Conservation (phyloP, 2,888 invertebrate species). For the Deroplatys truncata region DNA sequence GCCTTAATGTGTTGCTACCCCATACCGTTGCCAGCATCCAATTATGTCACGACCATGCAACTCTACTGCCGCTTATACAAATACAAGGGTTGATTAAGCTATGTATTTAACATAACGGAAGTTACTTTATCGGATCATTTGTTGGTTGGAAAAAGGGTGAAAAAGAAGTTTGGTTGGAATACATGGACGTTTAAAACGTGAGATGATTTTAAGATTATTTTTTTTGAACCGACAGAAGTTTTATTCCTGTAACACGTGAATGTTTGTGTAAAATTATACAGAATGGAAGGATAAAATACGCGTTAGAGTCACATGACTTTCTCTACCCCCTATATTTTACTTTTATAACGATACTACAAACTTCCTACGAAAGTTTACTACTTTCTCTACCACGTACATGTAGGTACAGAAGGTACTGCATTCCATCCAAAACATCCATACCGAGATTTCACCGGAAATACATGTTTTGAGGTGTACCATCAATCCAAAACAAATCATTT, state of each 20-base stretch:
- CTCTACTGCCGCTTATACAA: not conserved
- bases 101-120: slow-evolving; percentile 4
- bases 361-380: no score
- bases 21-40: not conserved
- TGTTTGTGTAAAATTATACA: no score
- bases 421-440: no score
- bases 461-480: no score
- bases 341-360: no score
- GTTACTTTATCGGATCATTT: not conserved
- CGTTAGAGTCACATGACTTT: no score
- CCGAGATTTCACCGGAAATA: no score
- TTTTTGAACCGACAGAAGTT: not conserved
- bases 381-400: no score
- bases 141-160: not conserved
- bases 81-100: not conserved
- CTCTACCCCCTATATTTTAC: no score
- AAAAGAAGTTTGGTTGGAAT: not conserved
- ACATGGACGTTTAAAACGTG: not conserved
- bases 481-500: no score
- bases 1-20: not conserved
- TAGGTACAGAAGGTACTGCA: no score
- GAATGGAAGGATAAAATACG: no score
- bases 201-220: not conserved
- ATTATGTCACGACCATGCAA: not conserved
- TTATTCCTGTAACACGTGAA: not conserved